phyloP scores from a whole-genome alignment of 30 jellyfish, hydroid and myxozoan genomes.

The Cassiopea andromeda region DNA sequence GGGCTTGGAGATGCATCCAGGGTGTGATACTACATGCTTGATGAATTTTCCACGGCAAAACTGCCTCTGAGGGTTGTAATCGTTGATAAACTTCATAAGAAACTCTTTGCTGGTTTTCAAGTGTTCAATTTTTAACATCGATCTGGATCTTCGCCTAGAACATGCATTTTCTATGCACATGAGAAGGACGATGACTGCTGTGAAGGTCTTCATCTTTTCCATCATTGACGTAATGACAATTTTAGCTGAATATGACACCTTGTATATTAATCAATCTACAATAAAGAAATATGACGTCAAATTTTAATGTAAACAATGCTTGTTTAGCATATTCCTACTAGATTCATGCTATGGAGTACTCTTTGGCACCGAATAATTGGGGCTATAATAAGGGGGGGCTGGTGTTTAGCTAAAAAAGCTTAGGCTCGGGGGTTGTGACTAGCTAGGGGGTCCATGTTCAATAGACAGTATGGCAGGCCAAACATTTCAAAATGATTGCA shows the following conservation, averaged over 20 bases:
- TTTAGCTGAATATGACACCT: not conserved
- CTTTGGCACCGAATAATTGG: too few relatives aligned
- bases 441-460: too few relatives aligned
- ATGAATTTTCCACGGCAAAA: constrained; percentile 73
- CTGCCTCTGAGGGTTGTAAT: constrained; percentile 54
- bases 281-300: too few relatives aligned
- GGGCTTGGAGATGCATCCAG: constrained; percentile 73
- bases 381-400: too few relatives aligned
- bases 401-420: too few relatives aligned
- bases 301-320: too few relatives aligned
- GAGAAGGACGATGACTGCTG: not conserved
- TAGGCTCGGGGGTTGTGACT: too few relatives aligned
- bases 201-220: not conserved
- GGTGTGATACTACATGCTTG: constrained; percentile 75
- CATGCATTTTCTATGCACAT: not conserved
- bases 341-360: too few relatives aligned
- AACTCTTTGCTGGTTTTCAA: constrained; percentile 75
- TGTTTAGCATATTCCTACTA: too few relatives aligned
- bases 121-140: constrained; percentile 48
- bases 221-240: not conserved
- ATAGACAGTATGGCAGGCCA: too few relatives aligned
- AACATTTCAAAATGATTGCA: too few relatives aligned
- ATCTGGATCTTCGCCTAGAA: constrained; percentile 65
- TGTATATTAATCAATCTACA: not conserved
- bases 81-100: constrained; percentile 54